Conservation (phyloP, 1,140 invertebrate species). For the Eumaeus atala region DNA sequence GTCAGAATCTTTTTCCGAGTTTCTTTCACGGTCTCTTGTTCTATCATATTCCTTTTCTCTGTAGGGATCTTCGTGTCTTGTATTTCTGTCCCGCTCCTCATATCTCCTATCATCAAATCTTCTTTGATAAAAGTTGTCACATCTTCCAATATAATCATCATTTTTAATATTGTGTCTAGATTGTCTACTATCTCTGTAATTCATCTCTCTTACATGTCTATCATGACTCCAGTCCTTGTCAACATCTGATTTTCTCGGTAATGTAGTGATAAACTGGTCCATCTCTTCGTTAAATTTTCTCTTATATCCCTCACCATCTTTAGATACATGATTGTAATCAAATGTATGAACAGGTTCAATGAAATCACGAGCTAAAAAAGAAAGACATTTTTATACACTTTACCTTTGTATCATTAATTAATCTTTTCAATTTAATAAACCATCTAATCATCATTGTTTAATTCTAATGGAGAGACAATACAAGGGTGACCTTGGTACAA, state of each 20-base stretch:
- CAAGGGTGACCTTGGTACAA: too few relatives aligned
- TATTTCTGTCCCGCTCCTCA: conserved; percentile 54
- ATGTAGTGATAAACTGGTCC: conserved; percentile 48
- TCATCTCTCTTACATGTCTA: conserved; percentile 25
- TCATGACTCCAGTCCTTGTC: conserved; percentile 27
- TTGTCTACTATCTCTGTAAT: conserved; percentile 30
- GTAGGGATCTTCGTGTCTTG: conserved; percentile 38
- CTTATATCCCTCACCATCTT: conserved; percentile 46
- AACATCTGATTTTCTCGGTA: conserved; percentile 31
- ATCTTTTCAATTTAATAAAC: too few relatives aligned
- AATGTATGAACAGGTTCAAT: conserved; percentile 76
- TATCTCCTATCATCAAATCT: conserved; percentile 47
- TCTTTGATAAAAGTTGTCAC: conserved; percentile 38
- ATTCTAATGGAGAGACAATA: too few relatives aligned
- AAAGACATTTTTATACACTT: conserved; percentile 8
- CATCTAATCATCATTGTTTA: too few relatives aligned
- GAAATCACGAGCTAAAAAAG: conserved; percentile 64
- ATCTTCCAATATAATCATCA: conserved; percentile 30
- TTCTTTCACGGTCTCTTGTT: conserved; percentile 2
- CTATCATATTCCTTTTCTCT: conserved; percentile 32
- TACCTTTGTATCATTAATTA: too few relatives aligned
- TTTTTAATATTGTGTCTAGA: conserved; percentile 32
- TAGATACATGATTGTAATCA: conserved; percentile 76
- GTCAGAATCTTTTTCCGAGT: conserved; percentile 8
- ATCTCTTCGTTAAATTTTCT: conserved; percentile 57